A percentile compares a stretch with the other conserved stretches of the same genome.
Evolutionary conservation across 2,797 vertebrate species (phyloP).

Genomic region (Crenichthys baileyi): DNA sequence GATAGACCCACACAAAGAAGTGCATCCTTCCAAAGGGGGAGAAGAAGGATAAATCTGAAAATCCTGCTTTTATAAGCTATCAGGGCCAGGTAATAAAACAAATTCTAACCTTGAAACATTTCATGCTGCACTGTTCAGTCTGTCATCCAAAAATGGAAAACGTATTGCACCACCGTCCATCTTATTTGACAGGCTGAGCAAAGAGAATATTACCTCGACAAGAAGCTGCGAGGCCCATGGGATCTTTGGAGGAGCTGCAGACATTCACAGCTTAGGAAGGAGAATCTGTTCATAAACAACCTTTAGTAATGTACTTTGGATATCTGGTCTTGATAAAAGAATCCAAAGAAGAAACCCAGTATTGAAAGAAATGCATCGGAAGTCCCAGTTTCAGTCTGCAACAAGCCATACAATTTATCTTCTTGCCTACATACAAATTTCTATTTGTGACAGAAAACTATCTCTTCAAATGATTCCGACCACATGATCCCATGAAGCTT

Average conservation of each 20-base stretch:
- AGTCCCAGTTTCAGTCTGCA: neutral
- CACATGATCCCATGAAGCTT: neutral
- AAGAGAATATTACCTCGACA: neutral
- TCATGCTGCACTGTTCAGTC: neutral
- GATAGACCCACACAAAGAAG: no score
- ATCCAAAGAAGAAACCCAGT: neutral
- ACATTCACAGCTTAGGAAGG: neutral
- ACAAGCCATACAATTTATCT: neutral
- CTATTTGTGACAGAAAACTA: no score
- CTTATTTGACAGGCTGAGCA: neutral
- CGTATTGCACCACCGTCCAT: no score
- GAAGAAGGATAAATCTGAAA: neutral
- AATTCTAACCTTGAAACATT: no score
- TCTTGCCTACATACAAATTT: neutral
- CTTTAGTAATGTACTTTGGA: neutral
- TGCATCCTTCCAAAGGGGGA: no score
- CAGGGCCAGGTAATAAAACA: neutral
- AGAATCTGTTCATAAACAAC: neutral
- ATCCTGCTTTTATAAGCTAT: no score
- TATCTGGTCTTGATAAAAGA: no score
- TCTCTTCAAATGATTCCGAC: neutral
- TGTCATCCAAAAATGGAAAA: neutral
- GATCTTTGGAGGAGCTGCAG: neutral
- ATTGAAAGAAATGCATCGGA: neutral
- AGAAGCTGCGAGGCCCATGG: neutral